Percentiles rank a stretch among this genome's conserved stretches.
phyloP scores from a whole-genome alignment of 1,140 invertebrate genomes.

The Trichogramma pretiosum region DNA sequence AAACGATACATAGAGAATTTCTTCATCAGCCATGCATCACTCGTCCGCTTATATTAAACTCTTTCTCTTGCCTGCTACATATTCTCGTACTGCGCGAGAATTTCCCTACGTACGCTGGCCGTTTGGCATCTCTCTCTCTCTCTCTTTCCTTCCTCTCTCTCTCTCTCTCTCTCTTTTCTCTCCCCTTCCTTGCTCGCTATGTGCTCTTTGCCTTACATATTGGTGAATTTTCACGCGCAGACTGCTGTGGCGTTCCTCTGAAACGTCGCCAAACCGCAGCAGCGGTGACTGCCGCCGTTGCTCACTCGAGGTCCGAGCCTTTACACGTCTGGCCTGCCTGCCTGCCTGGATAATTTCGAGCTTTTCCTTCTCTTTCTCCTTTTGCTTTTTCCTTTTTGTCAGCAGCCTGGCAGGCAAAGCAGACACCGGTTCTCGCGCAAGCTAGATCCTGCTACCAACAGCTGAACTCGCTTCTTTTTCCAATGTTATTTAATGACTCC shows the following conservation, averaged over 20 bases:
- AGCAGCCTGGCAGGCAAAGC: too few relatives aligned
- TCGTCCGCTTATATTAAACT: too few relatives aligned
- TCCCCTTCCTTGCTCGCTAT: slow-evolving; percentile 7
- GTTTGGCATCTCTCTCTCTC: slow-evolving; percentile 24
- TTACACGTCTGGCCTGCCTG: too few relatives aligned
- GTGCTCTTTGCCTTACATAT: slow-evolving; percentile 3
- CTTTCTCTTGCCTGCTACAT: too few relatives aligned
- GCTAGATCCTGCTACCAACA: too few relatives aligned
- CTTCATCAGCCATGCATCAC: too few relatives aligned
- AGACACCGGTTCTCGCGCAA: too few relatives aligned
- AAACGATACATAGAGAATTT: too few relatives aligned
- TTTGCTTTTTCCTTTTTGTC: neutral
- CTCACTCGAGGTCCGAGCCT: too few relatives aligned
- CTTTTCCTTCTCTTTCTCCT: neutral
- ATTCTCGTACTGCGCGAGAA: too few relatives aligned
- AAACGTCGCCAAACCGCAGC: slow-evolving; percentile 40
- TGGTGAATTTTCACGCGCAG: neutral
- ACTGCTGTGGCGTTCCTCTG: slow-evolving; percentile 17
- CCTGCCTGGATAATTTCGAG: neutral
- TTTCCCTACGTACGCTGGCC: slow-evolving; percentile 36
- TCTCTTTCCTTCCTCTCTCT: slow-evolving; percentile 5
- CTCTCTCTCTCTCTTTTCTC: neutral
- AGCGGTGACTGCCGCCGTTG: slow-evolving; percentile 22
- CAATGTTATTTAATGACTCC: slow-evolving; percentile 1
- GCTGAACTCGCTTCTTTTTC: neutral